These are phyloP conservation scores for Deladenus siricidicola DNA, from an alignment of 2,888 invertebrate species.

Conservation along the genomic window DNA sequence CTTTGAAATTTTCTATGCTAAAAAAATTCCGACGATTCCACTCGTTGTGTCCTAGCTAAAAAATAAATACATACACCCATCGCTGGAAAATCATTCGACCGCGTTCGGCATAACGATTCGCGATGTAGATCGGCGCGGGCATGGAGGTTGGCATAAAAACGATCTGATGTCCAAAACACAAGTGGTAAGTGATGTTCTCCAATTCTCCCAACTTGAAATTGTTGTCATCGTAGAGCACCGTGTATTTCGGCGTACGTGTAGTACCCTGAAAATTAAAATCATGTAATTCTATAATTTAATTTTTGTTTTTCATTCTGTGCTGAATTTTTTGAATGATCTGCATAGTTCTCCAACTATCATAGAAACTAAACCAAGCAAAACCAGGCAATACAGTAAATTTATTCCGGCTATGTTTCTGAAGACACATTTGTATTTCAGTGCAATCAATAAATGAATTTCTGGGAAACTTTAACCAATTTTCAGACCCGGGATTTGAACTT, in stretches of 20 bases:
- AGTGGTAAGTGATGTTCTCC: conserved; percentile 35
- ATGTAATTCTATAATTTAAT: neutral
- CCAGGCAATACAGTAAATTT: neutral
- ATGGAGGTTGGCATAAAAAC: conserved; percentile 19
- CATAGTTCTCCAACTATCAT: too few relatives aligned
- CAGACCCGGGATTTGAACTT: too few relatives aligned
- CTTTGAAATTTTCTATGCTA: too few relatives aligned
- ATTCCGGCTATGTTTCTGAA: too few relatives aligned
- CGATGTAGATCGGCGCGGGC: conserved; percentile 28
- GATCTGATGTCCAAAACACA: conserved; percentile 35
- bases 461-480: too few relatives aligned
- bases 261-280: conserved; percentile 36
- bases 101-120: conserved; percentile 41
- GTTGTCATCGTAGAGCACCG: conserved; percentile 38
- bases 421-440: too few relatives aligned
- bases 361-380: neutral
- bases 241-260: conserved; percentile 44
- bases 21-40: neutral
- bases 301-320: too few relatives aligned
- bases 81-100: conserved; percentile 27
- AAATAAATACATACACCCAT: neutral
- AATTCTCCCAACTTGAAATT: conserved; percentile 31
- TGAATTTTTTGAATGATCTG: too few relatives aligned
- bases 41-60: neutral
- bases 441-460: too few relatives aligned